These are phyloP conservation scores for Mandrillus leucophaeus DNA, from an alignment of 2,113 vertebrate species.

Conservation along the genomic window DNA sequence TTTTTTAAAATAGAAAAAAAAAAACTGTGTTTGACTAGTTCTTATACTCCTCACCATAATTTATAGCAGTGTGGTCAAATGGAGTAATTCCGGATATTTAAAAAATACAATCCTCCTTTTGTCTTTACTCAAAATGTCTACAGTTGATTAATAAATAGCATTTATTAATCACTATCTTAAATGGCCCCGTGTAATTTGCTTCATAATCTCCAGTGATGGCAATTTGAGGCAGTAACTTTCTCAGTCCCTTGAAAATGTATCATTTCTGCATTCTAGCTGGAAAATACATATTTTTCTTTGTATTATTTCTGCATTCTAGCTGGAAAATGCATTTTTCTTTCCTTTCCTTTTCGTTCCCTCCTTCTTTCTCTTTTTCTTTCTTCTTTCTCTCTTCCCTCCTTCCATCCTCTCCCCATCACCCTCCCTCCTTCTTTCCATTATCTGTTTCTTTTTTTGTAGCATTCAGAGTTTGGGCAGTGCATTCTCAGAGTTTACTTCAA, in stretches of 20 bases:
- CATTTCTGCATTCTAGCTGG: neutral
- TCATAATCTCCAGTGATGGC: neutral
- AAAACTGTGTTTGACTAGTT: neutral
- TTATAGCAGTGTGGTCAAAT: neutral
- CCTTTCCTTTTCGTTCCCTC: fast-evolving
- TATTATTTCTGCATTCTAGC: neutral
- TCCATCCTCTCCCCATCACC: neutral
- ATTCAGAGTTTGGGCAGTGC: neutral
- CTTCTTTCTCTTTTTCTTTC: neutral
- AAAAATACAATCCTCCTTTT: neutral
- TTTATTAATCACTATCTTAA: neutral
- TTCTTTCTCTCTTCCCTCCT: neutral
- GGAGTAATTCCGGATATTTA: neutral
- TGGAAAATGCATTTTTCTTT: neutral
- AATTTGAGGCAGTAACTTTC: neutral
- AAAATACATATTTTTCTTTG: neutral
- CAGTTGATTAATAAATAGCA: neutral
- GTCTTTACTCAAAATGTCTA: neutral
- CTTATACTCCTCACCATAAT: neutral
- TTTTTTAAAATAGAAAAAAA: neutral
- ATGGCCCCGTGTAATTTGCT: neutral
- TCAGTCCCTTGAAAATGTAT: neutral
- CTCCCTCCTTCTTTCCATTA: no score
- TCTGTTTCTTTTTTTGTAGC: neutral
- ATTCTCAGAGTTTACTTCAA: neutral